A percentile compares a stretch with the other conserved stretches of the same genome.
These are phyloP conservation scores for Apamea monoglypha DNA, from an alignment of 2,888 invertebrate species.

Conservation along the genomic window DNA sequence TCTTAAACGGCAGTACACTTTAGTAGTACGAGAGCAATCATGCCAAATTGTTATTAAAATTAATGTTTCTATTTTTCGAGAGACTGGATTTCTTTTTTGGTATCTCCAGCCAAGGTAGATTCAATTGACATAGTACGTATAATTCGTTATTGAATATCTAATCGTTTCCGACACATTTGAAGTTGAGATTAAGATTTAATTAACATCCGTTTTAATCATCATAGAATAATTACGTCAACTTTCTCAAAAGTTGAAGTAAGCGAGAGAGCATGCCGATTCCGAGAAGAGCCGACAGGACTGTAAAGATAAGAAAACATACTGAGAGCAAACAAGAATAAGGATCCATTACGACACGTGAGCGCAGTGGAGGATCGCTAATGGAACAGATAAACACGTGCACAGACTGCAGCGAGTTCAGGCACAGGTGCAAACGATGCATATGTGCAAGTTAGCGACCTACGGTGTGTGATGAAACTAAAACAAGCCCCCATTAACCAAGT, in stretches of 20 bases:
- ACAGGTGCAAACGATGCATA: conserved; percentile 61
- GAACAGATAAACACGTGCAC: conserved; percentile 62
- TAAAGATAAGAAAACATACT: conserved; percentile 49
- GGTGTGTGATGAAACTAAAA: conserved; percentile 61
- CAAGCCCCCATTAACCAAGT: conserved; percentile 53
- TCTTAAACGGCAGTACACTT: conserved; percentile 41
- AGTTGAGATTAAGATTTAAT: conserved; percentile 41
- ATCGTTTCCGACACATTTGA: conserved; percentile 29
- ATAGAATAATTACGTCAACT: conserved; percentile 42
- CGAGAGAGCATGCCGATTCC: conserved; percentile 26
- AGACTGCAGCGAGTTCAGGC: conserved; percentile 41
- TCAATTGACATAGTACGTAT: conserved; percentile 36
- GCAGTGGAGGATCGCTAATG: conserved; percentile 63
- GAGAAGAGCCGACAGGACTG: conserved; percentile 36
- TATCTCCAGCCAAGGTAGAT: conserved; percentile 24
- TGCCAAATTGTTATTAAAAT: conserved; percentile 61
- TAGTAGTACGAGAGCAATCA: conserved; percentile 59
- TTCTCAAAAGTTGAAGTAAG: conserved; percentile 45
- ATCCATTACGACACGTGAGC: conserved; percentile 58
- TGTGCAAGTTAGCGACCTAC: conserved; percentile 51
- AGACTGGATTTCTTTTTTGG: conserved; percentile 61
- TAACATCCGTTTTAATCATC: conserved; percentile 40
- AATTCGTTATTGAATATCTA: conserved; percentile 35
- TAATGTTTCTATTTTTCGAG: conserved; percentile 50
- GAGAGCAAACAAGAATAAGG: conserved; percentile 60